These are phyloP conservation scores for Acanthosepion lycidas DNA, from an alignment of 2,888 invertebrate species.

Conservation along the genomic window DNA sequence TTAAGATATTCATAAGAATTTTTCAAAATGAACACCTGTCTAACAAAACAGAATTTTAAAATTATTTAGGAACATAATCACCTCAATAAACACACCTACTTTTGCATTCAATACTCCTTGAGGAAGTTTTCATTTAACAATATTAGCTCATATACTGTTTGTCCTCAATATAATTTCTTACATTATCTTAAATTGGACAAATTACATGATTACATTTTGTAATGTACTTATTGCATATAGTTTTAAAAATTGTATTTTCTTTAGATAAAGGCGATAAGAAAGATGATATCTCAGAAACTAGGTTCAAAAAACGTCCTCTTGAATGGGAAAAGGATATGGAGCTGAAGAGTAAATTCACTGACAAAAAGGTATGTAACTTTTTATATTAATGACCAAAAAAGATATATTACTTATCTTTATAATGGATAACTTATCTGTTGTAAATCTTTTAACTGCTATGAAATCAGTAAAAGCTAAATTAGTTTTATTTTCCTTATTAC, in stretches of 20 bases:
- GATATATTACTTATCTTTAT: background rate
- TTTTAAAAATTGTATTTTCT: background rate
- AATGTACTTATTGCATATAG: background rate
- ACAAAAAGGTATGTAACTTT: constrained; percentile 71
- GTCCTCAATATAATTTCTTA: background rate
- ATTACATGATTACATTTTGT: background rate
- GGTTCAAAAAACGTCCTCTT: constrained; percentile 70
- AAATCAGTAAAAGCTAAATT: no score
- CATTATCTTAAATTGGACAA: background rate
- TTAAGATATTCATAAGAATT: background rate
- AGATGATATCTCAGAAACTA: constrained; percentile 69
- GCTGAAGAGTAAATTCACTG: constrained; percentile 72
- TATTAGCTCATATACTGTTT: constrained; percentile 54
- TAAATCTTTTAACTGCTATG: no score
- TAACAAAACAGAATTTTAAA: no score
- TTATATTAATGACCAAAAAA: background rate
- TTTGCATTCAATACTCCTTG: no score
- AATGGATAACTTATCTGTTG: no score
- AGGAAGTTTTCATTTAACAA: no score
- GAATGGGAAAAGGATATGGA: constrained; percentile 74
- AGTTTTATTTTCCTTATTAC: no score
- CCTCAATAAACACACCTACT: no score
- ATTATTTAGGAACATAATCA: no score
- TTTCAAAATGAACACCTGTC: background rate
- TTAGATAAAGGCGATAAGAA: background rate